Evolutionary conservation across 2,113 vertebrate species (phyloP).

Genomic region (Cygnus atratus): DNA sequence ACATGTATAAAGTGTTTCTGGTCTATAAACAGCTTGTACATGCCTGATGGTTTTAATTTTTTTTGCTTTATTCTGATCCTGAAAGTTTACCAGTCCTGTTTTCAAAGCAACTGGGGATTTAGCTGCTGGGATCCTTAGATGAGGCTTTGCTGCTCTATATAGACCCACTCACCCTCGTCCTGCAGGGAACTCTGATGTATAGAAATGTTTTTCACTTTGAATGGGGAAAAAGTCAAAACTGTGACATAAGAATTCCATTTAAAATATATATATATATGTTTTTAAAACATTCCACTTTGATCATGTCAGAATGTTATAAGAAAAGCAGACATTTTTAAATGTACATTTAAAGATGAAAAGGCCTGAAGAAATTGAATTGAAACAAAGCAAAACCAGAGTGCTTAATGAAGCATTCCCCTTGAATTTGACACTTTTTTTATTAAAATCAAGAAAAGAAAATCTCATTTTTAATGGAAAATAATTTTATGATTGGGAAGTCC

Average conservation of each 20-base stretch:
- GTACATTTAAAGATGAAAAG: background rate
- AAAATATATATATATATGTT: background rate
- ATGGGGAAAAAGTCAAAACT: background rate
- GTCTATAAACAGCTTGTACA: background rate
- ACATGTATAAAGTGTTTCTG: background rate
- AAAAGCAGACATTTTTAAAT: background rate
- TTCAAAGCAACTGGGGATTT: background rate
- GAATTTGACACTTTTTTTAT: background rate
- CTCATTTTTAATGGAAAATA: background rate
- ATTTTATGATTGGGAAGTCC: background rate
- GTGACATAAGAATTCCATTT: background rate
- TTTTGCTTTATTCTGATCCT: background rate
- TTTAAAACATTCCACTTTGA: background rate
- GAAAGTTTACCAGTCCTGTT: background rate
- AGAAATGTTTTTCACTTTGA: background rate
- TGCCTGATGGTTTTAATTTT: background rate
- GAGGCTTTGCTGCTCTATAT: background rate
- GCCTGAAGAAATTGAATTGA: background rate
- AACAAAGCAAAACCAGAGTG: background rate
- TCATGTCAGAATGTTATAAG: background rate
- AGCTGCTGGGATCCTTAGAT: background rate
- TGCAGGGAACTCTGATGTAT: background rate
- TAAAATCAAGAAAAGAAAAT: background rate
- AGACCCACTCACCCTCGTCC: background rate
- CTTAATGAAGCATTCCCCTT: background rate